These are phyloP conservation scores for Entomobrya multifasciata DNA, from an alignment of 2,888 invertebrate genomes.

Conservation along the genomic window DNA sequence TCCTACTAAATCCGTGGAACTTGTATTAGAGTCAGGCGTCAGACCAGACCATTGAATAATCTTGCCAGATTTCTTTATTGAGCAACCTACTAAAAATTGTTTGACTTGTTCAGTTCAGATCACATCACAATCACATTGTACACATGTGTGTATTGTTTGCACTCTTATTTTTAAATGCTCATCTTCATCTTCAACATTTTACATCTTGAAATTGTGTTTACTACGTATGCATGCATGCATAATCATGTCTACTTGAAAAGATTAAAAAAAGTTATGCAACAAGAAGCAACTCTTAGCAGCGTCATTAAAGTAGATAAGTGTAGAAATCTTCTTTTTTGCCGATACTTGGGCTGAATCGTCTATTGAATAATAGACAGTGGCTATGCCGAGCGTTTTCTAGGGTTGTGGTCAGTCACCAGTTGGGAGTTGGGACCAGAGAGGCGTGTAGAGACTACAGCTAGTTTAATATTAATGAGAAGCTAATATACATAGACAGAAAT, in stretches of 20 bases:
- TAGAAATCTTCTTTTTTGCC: constrained; percentile 13
- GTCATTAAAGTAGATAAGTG: neutral
- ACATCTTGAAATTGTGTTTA: neutral
- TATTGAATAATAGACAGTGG: neutral
- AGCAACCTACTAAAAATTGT: constrained; percentile 7
- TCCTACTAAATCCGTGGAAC: neutral
- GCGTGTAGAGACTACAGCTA: neutral
- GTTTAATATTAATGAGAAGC: neutral
- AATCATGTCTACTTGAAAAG: constrained; percentile 19
- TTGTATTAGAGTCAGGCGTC: neutral
- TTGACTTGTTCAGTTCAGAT: neutral
- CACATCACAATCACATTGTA: no score
- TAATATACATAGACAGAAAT: no score
- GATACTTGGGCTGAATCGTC: neutral
- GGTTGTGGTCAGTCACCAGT: no score
- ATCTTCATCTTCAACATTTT: constrained; percentile 62
- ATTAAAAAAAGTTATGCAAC: constrained; percentile 48
- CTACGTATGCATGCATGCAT: neutral
- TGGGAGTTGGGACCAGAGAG: neutral
- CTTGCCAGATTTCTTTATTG: constrained; percentile 9
- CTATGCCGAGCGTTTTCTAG: neutral
- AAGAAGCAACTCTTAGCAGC: neutral
- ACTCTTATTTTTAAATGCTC: constrained; percentile 29
- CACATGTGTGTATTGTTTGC: neutral
- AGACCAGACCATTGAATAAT: neutral